phyloP scores from a whole-genome alignment of 2,888 invertebrate genomes.

The Xanthorhoe designata region DNA sequence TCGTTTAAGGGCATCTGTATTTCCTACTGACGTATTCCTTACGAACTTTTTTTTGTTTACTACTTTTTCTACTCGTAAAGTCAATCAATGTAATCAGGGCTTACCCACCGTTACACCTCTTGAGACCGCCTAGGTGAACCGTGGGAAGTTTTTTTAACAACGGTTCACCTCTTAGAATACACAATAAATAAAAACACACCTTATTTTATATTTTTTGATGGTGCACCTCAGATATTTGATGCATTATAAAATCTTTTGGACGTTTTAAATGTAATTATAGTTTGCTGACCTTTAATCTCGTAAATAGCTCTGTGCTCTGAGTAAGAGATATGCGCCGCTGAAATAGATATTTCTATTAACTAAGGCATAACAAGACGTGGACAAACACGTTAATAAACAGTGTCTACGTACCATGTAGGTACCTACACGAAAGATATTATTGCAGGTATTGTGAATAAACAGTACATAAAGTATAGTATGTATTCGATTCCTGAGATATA shows the following conservation, averaged over 20 bases:
- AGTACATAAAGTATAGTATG: neutral
- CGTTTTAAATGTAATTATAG: neutral
- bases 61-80: neutral
- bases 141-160: no score
- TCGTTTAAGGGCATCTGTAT: constrained; percentile 48
- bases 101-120: no score
- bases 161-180: no score
- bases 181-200: no score
- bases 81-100: neutral
- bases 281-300: constrained; percentile 4
- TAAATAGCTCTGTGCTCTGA: constrained; percentile 2
- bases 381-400: constrained; percentile 31
- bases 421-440: neutral
- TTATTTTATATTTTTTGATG: no score
- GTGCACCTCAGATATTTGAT: no score
- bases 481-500: no score
- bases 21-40: constrained; percentile 35
- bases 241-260: no score
- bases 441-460: neutral
- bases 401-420: constrained; percentile 19
- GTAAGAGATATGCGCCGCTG: constrained; percentile 22
- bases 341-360: constrained; percentile 23
- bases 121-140: no score
- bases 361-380: constrained; percentile 21
- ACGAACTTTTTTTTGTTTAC: constrained; percentile 9